Base-by-base conservation (phyloP, 92 coral and sea anemone genomes). In the Paragorgia papillata region DNA sequence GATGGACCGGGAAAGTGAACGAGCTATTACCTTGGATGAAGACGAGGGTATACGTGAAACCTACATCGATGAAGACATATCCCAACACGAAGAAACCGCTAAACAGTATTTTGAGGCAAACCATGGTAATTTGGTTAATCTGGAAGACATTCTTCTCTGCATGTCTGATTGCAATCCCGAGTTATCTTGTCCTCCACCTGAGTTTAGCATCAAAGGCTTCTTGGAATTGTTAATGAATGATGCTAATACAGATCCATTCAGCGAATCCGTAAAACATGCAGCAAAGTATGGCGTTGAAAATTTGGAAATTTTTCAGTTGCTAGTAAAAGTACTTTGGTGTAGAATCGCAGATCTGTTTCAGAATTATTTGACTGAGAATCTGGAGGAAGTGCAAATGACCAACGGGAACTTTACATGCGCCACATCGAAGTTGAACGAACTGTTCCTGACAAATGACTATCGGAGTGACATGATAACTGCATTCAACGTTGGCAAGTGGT, bases 321-420 rank as follows among this genome's bases (percentile, higher is more conserved):
- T 66, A 41, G 22, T 5, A 1, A 6, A 29, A 20, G 39, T 35
- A 35, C 14, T 66, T 35, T 66, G 51, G 73, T 66, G 73, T 21
- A 32, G 53, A 37, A 25, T 66, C 3, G 7, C 55, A 4, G 26
- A 12, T 30, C 39, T 66, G 54, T 66, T 66, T 43, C 3, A 66
- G 31, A 53, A 66, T 15, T 40, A 66, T 25, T 17, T 66, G 54
- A 7, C 67, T 1, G 67, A 41, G 8, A 66, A 66, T 33, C 25
- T 17, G 25, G 73, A 40, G 2, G 73, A 66, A 35, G 58, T 51
- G 58, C 58, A 22, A 4, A 51, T 51, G 58, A 51, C 58, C n/a
- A n/a, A n/a, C n/a, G n/a, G n/a, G n/a, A n/a, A n/a, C n/a, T n/a
- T n/a, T n/a, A n/a, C n/a, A n/a, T 51, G 26, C 7, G 26, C 26